Evolutionary conservation across 2,888 invertebrate species (phyloP).

Genomic region (Pachliopta kotzebuea): DNA sequence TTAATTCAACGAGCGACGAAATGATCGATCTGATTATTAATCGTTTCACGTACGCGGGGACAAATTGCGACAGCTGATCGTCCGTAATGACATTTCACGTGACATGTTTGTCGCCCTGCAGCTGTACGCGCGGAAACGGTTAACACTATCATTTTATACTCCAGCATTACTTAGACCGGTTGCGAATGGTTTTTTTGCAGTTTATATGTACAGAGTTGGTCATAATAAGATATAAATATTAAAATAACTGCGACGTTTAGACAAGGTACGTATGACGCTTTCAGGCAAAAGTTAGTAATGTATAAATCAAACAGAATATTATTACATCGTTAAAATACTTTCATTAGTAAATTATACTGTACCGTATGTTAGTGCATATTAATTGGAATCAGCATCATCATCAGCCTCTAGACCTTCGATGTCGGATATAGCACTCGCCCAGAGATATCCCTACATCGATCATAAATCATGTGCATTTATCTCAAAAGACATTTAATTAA

Average conservation of each 20-base stretch:
- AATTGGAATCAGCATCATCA: no score
- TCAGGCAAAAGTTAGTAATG: no score
- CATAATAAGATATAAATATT: neutral
- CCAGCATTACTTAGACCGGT: slow-evolving; percentile 18
- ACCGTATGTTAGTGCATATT: no score
- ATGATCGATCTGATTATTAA: slow-evolving; percentile 68
- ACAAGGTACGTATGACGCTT: neutral
- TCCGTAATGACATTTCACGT: slow-evolving; percentile 43
- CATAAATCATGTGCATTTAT: no score
- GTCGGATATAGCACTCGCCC: no score
- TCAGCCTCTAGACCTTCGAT: no score
- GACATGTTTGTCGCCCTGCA: slow-evolving; percentile 48
- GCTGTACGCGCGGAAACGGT: slow-evolving; percentile 33
- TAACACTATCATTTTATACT: slow-evolving; percentile 37
- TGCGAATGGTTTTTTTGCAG: neutral
- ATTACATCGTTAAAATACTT: no score
- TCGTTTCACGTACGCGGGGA: slow-evolving; percentile 62
- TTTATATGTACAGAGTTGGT: neutral
- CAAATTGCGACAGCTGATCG: slow-evolving; percentile 65
- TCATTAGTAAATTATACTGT: no score
- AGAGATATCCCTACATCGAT: no score
- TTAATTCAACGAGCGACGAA: slow-evolving; percentile 64
- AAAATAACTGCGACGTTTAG: neutral
- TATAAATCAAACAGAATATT: no score
- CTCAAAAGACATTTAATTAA: no score